Percentiles rank a stretch among this genome's conserved stretches.
phyloP scores from a whole-genome alignment of 2,888 invertebrate genomes.

The Corbicula japonica region DNA sequence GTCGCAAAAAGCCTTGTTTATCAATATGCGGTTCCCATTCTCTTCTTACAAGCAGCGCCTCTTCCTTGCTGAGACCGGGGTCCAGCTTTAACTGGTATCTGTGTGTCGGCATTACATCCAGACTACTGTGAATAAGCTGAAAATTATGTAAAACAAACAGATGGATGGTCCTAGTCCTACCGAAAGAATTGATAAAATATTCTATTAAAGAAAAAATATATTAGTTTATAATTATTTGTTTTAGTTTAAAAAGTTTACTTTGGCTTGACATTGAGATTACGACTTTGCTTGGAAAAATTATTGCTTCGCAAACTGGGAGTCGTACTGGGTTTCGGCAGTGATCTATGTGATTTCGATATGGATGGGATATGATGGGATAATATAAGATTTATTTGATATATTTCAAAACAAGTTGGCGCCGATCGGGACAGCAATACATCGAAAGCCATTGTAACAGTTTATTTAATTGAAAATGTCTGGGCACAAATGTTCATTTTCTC shows the following conservation, averaged over 20 bases:
- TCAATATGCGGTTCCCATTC: slow-evolving; percentile 65
- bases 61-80: slow-evolving; percentile 46
- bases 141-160: not conserved
- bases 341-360: too few species aligned
- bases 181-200: too few species aligned
- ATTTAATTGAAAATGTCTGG: not conserved
- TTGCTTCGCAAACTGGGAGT: not conserved
- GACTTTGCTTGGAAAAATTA: not conserved
- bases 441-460: too few species aligned
- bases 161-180: too few species aligned
- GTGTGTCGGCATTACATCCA: slow-evolving; percentile 47
- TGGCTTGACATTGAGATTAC: not conserved
- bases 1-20: slow-evolving; percentile 41
- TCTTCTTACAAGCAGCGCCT: slow-evolving; percentile 44
- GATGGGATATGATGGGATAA: too few species aligned
- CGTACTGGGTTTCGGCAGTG: too few species aligned
- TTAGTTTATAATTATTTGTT: not conserved
- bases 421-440: too few species aligned
- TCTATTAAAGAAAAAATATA: too few species aligned
- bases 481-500: not conserved
- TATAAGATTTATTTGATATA: too few species aligned
- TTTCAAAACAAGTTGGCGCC: too few species aligned
- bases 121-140: slow-evolving; percentile 20
- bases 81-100: slow-evolving; percentile 52
- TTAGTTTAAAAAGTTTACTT: not conserved